Conservation (phyloP, 2,888 invertebrate species). For the Rhopalosiphum nymphaeae region DNA sequence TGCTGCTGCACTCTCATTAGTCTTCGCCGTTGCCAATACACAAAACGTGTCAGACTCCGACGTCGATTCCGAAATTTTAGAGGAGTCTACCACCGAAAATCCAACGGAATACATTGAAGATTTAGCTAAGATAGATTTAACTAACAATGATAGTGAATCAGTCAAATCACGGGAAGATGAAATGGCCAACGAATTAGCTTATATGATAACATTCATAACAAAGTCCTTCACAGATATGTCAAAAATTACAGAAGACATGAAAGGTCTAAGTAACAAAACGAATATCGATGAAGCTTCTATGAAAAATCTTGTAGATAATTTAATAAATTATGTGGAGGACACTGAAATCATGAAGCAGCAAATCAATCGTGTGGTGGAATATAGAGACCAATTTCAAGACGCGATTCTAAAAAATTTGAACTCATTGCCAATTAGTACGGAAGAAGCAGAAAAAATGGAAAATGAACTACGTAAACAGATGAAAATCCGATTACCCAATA, state of each 20-base stretch:
- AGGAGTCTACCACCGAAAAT: not conserved
- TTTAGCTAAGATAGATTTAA: not conserved
- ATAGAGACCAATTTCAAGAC: not conserved
- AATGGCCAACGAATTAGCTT: not conserved
- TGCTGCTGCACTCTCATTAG: not conserved
- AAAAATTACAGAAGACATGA: slow-evolving; percentile 16
- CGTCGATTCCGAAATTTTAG: not conserved
- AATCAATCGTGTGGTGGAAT: not conserved
- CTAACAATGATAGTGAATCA: not conserved
- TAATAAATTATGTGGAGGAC: slow-evolving; percentile 16
- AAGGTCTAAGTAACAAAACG: not conserved
- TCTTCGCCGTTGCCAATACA: not conserved
- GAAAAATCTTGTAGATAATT: slow-evolving; percentile 7
- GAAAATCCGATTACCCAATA: not conserved
- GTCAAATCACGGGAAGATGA: not conserved
- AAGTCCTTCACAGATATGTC: slow-evolving; percentile 2
- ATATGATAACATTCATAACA: slow-evolving; percentile 26
- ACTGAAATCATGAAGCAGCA: not conserved
- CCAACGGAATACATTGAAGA: not conserved
- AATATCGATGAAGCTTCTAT: not conserved
- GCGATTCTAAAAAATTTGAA: slow-evolving; percentile 4
- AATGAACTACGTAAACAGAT: slow-evolving; percentile 29
- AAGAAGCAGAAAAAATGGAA: slow-evolving; percentile 29
- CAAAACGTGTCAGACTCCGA: not conserved
- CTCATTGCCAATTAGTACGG: not conserved